These are phyloP conservation scores for Globodera rostochiensis DNA, from an alignment of 1,140 invertebrate genomes.

Conservation along the genomic window DNA sequence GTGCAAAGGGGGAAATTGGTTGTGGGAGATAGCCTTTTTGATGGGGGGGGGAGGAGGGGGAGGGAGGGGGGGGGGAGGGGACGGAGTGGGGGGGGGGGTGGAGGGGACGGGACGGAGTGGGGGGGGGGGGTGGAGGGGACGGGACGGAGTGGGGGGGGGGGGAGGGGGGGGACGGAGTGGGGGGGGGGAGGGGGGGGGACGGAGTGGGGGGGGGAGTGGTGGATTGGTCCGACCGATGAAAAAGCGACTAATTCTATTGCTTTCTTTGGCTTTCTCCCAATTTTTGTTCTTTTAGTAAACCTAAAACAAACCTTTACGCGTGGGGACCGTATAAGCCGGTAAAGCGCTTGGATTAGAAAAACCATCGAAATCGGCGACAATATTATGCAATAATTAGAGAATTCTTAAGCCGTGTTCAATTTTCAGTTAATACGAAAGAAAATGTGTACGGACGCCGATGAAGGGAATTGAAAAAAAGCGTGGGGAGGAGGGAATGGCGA, in stretches of 20 bases:
- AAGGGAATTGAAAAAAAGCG: neutral
- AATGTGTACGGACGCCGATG: neutral
- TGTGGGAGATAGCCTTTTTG: too few species aligned
- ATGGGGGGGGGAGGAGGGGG: too few species aligned
- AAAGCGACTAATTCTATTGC: too few species aligned
- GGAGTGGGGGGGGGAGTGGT: neutral
- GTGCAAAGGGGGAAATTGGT: too few species aligned
- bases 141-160: neutral
- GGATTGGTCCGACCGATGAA: too few species aligned
- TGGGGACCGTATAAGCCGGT: neutral
- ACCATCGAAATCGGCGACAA: neutral
- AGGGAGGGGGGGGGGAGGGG: too few species aligned
- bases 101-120: too few species aligned
- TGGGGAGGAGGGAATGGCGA: neutral
- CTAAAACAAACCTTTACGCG: neutral
- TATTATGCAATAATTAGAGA: neutral
- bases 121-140: neutral
- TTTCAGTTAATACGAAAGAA: neutral
- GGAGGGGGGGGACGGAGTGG: too few species aligned
- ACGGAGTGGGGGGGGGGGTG: too few species aligned
- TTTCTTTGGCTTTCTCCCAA: neutral
- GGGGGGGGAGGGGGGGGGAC: neutral
- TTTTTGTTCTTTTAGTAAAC: neutral
- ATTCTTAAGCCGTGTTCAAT: neutral
- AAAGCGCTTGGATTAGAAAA: conserved; percentile 9